phyloP scores from a whole-genome alignment of 2,797 vertebrate genomes.

The Pagetopsis macropterus region DNA sequence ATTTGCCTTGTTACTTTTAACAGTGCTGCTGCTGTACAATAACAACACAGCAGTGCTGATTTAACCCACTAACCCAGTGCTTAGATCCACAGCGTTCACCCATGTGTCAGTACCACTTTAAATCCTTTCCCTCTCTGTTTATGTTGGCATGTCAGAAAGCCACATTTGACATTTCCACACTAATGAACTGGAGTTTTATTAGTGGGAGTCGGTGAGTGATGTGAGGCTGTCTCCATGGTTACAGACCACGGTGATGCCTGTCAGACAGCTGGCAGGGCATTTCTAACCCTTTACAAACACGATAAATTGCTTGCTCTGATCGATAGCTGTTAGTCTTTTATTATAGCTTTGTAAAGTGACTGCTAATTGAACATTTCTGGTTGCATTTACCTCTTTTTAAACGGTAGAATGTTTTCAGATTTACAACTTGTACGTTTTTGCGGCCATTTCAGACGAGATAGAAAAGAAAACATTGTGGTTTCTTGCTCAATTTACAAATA shows the following conservation, averaged over 20 bases:
- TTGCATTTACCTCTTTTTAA: neutral
- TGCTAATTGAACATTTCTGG: neutral
- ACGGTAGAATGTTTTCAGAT: neutral
- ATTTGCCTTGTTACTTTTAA: conserved; percentile 36
- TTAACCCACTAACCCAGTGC: conserved; percentile 57
- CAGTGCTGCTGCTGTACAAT: conserved; percentile 13
- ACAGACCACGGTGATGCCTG: conserved; percentile 67
- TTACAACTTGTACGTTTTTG: neutral
- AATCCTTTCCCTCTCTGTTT: conserved; percentile 65
- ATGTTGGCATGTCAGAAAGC: conserved; percentile 70
- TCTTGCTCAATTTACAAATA: neutral
- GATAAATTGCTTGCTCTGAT: conserved; percentile 23
- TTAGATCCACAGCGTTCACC: conserved; percentile 35
- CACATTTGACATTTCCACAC: conserved; percentile 72
- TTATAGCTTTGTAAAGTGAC: conserved; percentile 1
- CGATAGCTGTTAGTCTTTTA: neutral
- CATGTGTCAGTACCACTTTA: conserved; percentile 60
- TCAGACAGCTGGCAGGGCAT: conserved; percentile 54
- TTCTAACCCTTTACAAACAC: conserved; percentile 16
- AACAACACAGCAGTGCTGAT: conserved; percentile 28
- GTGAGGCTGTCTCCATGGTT: conserved; percentile 60
- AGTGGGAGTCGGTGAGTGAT: conserved; percentile 60
- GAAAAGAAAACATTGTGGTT: neutral
- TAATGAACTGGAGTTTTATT: conserved; percentile 75
- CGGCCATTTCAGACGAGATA: neutral